Evolutionary conservation across 2,888 invertebrate genomes (phyloP).

Genomic region (Chironomus riparius): DNA sequence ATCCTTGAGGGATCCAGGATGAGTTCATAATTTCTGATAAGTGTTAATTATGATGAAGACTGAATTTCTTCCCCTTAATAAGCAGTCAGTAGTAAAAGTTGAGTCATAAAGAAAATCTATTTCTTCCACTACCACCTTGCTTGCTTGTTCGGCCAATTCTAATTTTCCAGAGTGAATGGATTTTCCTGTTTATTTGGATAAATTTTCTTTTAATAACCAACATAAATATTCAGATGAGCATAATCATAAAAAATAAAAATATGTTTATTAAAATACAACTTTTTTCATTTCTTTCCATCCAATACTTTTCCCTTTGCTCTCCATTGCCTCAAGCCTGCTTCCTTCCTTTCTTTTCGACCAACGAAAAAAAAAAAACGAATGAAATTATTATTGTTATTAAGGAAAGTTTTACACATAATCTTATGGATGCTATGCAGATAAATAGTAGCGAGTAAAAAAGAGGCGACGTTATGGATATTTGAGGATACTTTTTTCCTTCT

Average conservation of each 20-base stretch:
- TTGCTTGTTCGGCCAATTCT: background rate
- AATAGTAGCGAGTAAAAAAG: background rate
- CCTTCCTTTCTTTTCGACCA: slow-evolving; percentile 6
- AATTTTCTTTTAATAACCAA: slow-evolving; percentile 12
- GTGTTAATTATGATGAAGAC: background rate
- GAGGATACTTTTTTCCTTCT: background rate
- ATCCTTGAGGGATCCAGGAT: background rate
- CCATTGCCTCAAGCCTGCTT: background rate
- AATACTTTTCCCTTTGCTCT: background rate
- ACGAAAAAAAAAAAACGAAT: too few species aligned
- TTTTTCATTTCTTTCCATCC: slow-evolving; percentile 9
- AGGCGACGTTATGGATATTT: too few species aligned
- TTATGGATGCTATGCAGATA: background rate
- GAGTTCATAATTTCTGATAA: slow-evolving; percentile 12
- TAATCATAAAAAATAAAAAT: slow-evolving; percentile 20
- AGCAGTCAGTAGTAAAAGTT: background rate
- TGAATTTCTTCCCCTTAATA: background rate
- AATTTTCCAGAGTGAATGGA: background rate
- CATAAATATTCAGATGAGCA: slow-evolving; percentile 26
- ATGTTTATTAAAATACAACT: slow-evolving; percentile 26
- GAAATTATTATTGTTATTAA: slow-evolving; percentile 14
- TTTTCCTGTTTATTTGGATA: background rate
- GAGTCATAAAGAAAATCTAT: slow-evolving; percentile 22
- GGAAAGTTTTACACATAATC: slow-evolving; percentile 10
- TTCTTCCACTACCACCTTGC: background rate